These are phyloP conservation scores for Eilema caniola DNA, from an alignment of 2,888 invertebrate species.

Conservation along the genomic window DNA sequence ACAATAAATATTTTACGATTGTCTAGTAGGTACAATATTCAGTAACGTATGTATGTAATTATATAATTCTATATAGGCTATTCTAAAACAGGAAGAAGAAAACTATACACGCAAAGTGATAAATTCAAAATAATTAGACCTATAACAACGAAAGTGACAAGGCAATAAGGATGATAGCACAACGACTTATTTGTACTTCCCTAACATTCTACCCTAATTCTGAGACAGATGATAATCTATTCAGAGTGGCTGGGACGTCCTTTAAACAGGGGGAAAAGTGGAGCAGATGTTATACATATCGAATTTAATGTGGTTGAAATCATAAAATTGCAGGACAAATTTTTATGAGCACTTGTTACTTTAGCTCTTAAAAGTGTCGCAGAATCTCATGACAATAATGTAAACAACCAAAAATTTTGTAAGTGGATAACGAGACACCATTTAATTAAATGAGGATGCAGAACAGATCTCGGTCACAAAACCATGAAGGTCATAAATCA, in stretches of 20 bases:
- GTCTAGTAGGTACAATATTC: too few relatives aligned
- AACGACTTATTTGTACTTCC: not conserved
- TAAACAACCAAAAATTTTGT: slow-evolving; percentile 21
- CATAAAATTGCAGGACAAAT: not conserved
- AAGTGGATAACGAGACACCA: slow-evolving; percentile 57
- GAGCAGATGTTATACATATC: not conserved
- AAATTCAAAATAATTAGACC: not conserved
- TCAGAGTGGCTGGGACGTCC: not conserved
- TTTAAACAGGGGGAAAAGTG: not conserved
- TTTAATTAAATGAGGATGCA: slow-evolving; percentile 54
- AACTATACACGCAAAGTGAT: not conserved
- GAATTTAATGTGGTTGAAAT: not conserved
- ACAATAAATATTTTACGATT: too few relatives aligned
- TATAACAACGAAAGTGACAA: slow-evolving; percentile 4
- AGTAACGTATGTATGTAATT: too few relatives aligned
- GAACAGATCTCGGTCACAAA: slow-evolving; percentile 64
- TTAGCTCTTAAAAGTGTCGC: not conserved
- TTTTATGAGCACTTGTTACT: not conserved
- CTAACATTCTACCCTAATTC: not conserved
- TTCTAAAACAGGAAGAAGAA: not conserved
- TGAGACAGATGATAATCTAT: slow-evolving; percentile 2
- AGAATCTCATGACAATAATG: not conserved
- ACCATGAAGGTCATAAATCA: slow-evolving; percentile 86
- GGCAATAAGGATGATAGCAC: not conserved
- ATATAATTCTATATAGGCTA: not conserved